These are phyloP conservation scores for Plutomurus gul DNA, from an alignment of 1,140 invertebrate species.

Conservation along the genomic window DNA sequence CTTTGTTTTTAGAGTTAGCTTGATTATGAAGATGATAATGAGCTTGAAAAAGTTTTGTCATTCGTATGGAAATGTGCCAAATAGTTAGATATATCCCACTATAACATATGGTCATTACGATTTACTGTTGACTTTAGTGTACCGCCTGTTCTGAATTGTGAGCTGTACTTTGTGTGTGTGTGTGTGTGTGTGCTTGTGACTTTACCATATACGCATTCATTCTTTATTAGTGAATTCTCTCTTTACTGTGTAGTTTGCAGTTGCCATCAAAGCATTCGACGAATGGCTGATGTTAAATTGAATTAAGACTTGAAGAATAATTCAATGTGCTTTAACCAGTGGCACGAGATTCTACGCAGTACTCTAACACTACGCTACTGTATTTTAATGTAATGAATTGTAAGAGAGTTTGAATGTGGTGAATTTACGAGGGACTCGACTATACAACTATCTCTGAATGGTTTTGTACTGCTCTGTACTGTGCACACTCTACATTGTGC, in stretches of 20 bases:
- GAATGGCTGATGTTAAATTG: no score
- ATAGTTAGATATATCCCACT: no score
- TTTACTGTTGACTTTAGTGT: no score
- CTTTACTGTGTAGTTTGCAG: not conserved
- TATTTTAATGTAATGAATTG: not conserved
- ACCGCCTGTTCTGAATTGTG: no score
- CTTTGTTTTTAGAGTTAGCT: slow-evolving; percentile 25
- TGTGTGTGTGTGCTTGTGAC: not conserved
- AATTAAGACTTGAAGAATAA: not conserved
- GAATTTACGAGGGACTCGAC: not conserved
- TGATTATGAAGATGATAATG: slow-evolving; percentile 27
- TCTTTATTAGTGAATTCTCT: not conserved
- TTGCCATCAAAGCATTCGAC: no score
- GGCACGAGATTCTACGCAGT: not conserved
- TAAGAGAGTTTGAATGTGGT: not conserved
- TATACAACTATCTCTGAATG: not conserved
- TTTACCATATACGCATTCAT: no score
- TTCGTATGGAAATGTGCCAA: slow-evolving; percentile 28
- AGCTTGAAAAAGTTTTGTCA: slow-evolving; percentile 29
- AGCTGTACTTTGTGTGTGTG: not conserved
- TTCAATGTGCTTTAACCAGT: no score
- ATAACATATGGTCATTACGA: no score
- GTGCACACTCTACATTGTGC: no score
- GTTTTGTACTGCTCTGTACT: no score
- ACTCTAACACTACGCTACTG: not conserved